Conservation (phyloP, 2,888 invertebrate genomes). For the Drosophila fungiperda region DNA sequence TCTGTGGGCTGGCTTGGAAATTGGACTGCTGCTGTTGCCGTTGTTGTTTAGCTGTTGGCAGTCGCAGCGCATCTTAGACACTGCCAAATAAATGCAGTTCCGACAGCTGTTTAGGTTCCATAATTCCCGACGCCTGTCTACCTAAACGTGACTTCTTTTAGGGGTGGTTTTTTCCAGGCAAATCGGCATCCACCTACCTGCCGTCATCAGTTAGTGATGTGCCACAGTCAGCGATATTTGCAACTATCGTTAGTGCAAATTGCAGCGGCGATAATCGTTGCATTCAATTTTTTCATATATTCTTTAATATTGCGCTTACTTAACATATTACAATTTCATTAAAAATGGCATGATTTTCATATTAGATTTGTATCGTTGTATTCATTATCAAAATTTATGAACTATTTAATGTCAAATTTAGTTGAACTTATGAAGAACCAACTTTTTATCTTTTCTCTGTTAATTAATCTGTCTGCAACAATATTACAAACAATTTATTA, state of each 20-base stretch:
- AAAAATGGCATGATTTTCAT: background rate
- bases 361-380: background rate
- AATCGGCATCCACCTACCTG: conserved; percentile 43
- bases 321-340: background rate
- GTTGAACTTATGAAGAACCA: background rate
- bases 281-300: background rate
- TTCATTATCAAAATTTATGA: background rate
- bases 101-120: conserved; percentile 57
- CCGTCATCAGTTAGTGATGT: conserved; percentile 48
- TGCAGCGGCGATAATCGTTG: background rate
- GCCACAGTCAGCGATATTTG: background rate
- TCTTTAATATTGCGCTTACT: background rate
- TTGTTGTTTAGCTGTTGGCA: conserved; percentile 30
- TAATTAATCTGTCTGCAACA: background rate
- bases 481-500: background rate
- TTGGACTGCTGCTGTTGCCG: background rate
- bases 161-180: conserved; percentile 66
- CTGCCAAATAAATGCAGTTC: conserved; percentile 36
- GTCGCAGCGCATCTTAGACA: conserved; percentile 45
- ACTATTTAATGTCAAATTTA: background rate
- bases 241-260: background rate
- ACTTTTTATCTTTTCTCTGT: background rate
- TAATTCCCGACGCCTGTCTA: conserved; percentile 17
- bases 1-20: conserved; percentile 23
- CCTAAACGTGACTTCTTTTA: conserved; percentile 43